Evolutionary conservation across 1,140 invertebrate genomes (phyloP).

Genomic region (Drosophila sucinea): DNA sequence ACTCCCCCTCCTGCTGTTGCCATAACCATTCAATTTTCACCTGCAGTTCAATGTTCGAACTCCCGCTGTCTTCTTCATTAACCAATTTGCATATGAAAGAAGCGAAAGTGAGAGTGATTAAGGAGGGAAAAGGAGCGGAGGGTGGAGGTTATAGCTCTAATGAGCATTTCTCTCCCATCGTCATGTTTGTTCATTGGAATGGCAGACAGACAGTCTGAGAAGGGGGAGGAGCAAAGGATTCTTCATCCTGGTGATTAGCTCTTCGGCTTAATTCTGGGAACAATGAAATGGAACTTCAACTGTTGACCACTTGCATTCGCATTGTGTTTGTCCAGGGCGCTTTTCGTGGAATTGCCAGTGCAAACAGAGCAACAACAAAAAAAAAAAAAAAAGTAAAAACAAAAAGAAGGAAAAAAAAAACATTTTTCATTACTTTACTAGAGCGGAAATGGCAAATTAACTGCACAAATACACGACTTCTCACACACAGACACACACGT

Average conservation of each 20-base stretch:
- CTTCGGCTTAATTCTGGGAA: constrained; percentile 34
- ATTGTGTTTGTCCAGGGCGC: constrained; percentile 5
- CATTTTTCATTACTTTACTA: constrained; percentile 77
- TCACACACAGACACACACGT: constrained; percentile 9
- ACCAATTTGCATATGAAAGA: constrained; percentile 56
- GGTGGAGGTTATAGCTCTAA: constrained; percentile 26
- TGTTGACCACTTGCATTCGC: constrained; percentile 45
- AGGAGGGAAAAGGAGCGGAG: not conserved
- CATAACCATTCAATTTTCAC: constrained; percentile 17
- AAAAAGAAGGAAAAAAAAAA: constrained; percentile 27
- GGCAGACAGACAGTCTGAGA: constrained; percentile 30
- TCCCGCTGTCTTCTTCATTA: constrained; percentile 32
- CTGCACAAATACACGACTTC: constrained; percentile 69
- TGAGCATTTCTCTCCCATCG: constrained; percentile 36
- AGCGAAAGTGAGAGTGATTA: constrained; percentile 3
- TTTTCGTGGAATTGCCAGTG: constrained; percentile 40
- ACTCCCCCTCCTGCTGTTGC: not conserved
- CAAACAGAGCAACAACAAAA: not conserved
- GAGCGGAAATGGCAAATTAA: constrained; percentile 81
- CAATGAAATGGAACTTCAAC: constrained; percentile 44
- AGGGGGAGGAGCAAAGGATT: constrained; percentile 20
- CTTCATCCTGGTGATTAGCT: constrained; percentile 12
- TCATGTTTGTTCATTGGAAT: constrained; percentile 28
- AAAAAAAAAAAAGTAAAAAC: not conserved
- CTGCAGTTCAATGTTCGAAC: constrained; percentile 30